Percentiles rank a stretch among this genome's conserved stretches.
phyloP scores from a whole-genome alignment of 2,797 vertebrate genomes.

The Muscicapa comitata region DNA sequence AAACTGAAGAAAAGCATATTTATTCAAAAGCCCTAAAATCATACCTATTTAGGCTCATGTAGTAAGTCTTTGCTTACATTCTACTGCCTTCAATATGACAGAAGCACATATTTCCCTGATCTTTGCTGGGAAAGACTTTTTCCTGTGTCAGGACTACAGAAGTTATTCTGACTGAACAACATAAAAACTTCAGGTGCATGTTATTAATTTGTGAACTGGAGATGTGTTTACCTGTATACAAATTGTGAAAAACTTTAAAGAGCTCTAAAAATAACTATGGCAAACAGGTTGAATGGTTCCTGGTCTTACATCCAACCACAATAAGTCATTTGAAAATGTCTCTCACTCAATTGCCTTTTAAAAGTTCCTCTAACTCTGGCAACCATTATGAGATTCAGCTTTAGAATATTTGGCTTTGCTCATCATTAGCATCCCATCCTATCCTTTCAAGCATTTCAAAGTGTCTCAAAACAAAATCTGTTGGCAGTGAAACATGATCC shows the following conservation, averaged over 20 bases:
- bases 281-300: neutral
- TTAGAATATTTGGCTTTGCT: neutral
- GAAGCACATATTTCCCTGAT: neutral
- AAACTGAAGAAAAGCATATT: neutral
- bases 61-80: neutral
- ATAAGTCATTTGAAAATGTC: neutral
- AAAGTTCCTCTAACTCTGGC: neutral
- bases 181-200: neutral
- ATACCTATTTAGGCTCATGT: neutral
- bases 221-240: neutral
- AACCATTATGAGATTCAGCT: neutral
- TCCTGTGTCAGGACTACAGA: neutral
- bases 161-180: neutral
- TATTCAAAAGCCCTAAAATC: neutral
- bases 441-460: neutral
- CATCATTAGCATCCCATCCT: neutral
- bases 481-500: accelerated
- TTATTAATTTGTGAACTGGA: neutral
- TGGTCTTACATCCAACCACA: neutral
- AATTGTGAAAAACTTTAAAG: neutral
- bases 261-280: neutral
- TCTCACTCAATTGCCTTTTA: neutral
- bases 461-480: neutral
- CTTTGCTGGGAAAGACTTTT: neutral
- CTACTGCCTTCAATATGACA: neutral